Evolutionary conservation across 2,113 vertebrate genomes (phyloP).

Genomic region (Corvus cornix): DNA sequence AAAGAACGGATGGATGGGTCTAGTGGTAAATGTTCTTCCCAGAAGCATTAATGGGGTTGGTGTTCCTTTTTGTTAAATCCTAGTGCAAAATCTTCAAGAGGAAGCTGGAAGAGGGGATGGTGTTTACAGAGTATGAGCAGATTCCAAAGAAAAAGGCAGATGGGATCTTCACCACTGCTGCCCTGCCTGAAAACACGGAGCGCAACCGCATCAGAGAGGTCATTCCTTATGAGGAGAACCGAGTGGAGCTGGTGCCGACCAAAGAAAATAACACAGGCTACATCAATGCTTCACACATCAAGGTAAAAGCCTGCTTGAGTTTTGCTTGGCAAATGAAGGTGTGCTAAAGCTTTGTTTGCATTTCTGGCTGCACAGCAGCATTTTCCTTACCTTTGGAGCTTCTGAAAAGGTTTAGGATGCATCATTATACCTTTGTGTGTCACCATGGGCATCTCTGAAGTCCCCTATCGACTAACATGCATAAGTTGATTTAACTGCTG

Average conservation of each 20-base stretch:
- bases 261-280: constrained; percentile 95
- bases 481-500: not conserved
- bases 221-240: constrained; percentile 89
- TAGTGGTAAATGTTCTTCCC: not conserved
- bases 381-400: not conserved
- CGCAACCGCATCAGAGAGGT: constrained; percentile 92
- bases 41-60: not conserved
- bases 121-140: constrained; percentile 93
- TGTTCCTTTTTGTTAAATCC: constrained; percentile 2
- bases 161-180: constrained; percentile 83
- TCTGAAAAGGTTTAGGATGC: not conserved
- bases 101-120: constrained; percentile 89
- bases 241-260: constrained; percentile 90
- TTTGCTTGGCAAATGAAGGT: not conserved
- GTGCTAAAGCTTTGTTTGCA: not conserved
- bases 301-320: constrained; percentile 69
- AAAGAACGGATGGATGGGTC: not conserved
- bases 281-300: constrained; percentile 93
- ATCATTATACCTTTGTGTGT: not conserved
- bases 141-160: constrained; percentile 89
- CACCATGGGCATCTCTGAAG: not conserved
- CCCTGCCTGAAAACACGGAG: constrained; percentile 85
- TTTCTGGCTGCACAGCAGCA: not conserved
- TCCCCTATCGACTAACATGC: not conserved
- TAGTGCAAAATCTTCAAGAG: constrained; percentile 89